Percentiles rank a stretch among this genome's conserved stretches.
Conservation (phyloP, 53 echinoderm and acorn worm species). For the Antedon mediterranea region DNA sequence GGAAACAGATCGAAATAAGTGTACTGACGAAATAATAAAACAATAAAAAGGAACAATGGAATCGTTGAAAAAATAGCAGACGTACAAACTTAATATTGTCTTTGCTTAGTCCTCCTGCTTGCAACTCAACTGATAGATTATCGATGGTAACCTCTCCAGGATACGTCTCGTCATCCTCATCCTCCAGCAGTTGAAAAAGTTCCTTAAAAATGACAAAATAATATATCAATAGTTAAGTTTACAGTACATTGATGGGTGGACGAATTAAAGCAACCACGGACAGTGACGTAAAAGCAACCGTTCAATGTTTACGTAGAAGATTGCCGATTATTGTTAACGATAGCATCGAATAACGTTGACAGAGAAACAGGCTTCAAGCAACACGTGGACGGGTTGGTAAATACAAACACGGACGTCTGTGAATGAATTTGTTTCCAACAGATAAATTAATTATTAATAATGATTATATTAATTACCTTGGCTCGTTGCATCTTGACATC, state of each 20-base stretch:
- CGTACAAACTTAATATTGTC: constrained; percentile 62
- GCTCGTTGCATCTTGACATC: constrained; percentile 85
- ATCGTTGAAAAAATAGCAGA: background rate
- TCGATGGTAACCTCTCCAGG: constrained; percentile 60
- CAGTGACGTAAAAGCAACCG: no score
- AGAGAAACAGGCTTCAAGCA: no score
- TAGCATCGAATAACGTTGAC: no score
- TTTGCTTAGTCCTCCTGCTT: constrained; percentile 65
- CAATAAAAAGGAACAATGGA: no score
- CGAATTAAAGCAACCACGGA: no score
- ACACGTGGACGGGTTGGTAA: no score
- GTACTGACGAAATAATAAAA: no score
- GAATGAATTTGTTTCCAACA: no score
- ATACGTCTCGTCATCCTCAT: constrained; percentile 38
- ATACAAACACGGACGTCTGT: no score
- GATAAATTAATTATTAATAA: background rate
- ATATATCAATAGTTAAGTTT: background rate
- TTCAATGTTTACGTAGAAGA: no score
- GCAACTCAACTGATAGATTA: constrained; percentile 57
- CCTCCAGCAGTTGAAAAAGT: constrained; percentile 70
- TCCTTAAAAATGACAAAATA: constrained; percentile 21
- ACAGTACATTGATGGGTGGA: background rate
- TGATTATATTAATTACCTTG: constrained; percentile 31
- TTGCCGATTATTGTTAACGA: no score
- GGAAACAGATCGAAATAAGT: no score